A percentile compares a stretch with the other conserved stretches of the same genome.
phyloP scores from a whole-genome alignment of 2,113 vertebrate species.

The Leucopternis melanops region DNA sequence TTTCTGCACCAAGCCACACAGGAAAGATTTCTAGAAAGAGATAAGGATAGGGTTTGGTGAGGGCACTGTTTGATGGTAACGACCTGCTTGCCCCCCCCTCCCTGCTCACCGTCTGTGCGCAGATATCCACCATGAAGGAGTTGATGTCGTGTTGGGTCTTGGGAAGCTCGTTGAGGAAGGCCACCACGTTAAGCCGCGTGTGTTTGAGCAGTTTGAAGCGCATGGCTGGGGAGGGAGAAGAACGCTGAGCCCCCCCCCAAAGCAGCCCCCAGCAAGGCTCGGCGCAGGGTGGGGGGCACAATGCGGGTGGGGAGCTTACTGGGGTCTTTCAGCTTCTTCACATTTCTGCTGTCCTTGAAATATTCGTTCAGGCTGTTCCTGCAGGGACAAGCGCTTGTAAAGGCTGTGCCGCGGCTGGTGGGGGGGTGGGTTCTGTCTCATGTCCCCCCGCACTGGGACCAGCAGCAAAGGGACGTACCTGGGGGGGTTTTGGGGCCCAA shows the following conservation, averaged over 20 bases:
- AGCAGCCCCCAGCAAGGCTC: too few relatives aligned
- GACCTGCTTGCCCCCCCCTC: too few relatives aligned
- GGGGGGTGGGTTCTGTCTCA: too few relatives aligned
- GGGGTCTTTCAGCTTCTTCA: not conserved
- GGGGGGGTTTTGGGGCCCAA: not conserved
- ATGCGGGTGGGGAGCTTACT: not conserved
- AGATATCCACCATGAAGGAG: not conserved
- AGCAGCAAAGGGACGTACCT: not conserved
- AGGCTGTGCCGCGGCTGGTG: not conserved
- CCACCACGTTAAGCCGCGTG: not conserved
- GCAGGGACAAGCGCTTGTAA: not conserved
- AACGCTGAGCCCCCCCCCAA: too few relatives aligned
- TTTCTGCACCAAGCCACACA: too few relatives aligned
- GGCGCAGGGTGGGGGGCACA: not conserved
- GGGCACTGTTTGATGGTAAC: too few relatives aligned
- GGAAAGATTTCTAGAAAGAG: too few relatives aligned
- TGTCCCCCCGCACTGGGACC: too few relatives aligned
- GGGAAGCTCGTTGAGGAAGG: not conserved
- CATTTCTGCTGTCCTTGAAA: not conserved
- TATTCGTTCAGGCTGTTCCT: not conserved
- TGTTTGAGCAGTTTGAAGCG: not conserved
- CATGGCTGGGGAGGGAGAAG: not conserved
- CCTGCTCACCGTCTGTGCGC: not conserved
- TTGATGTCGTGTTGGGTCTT: not conserved
- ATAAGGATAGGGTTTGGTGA: too few relatives aligned